Percentiles rank a stretch among this genome's conserved stretches.
phyloP scores from a whole-genome alignment of 2,888 invertebrate species.

The Anoplius nigerrimus region DNA sequence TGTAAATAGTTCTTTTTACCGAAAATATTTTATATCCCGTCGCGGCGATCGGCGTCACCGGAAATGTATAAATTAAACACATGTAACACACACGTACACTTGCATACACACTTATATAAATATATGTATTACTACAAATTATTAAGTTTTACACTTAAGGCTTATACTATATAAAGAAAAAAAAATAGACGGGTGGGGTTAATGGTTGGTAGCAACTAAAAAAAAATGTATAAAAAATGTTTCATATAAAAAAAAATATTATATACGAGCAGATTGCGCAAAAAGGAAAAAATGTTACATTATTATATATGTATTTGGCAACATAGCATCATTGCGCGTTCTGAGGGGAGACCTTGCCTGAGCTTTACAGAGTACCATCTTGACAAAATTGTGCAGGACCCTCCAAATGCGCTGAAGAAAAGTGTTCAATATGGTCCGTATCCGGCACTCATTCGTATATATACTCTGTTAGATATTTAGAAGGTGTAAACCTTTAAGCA shows the following conservation, averaged over 20 bases:
- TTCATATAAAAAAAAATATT: slow-evolving; percentile 28
- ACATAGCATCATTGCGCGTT: slow-evolving; percentile 6
- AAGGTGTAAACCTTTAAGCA: too few relatives aligned
- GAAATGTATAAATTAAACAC: slow-evolving; percentile 34
- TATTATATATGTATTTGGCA: not conserved
- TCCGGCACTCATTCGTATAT: too few relatives aligned
- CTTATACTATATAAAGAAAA: slow-evolving; percentile 39
- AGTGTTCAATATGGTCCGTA: too few relatives aligned
- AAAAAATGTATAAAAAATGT: slow-evolving; percentile 53
- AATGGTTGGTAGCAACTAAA: slow-evolving; percentile 51
- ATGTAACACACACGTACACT: slow-evolving; percentile 14
- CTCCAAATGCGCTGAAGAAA: too few relatives aligned
- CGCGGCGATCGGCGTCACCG: slow-evolving; percentile 16
- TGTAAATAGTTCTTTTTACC: slow-evolving; percentile 48
- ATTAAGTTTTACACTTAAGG: slow-evolving; percentile 48
- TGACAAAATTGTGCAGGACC: too few relatives aligned
- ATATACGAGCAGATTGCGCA: slow-evolving; percentile 14
- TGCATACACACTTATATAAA: slow-evolving; percentile 10
- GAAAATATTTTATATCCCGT: slow-evolving; percentile 20
- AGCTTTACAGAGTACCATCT: not conserved
- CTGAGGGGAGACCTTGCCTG: slow-evolving; percentile 13
- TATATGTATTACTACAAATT: slow-evolving; percentile 28
- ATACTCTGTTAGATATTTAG: too few relatives aligned
- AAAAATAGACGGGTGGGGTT: slow-evolving; percentile 51
- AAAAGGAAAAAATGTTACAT: slow-evolving; percentile 5